phyloP scores from a whole-genome alignment of 1,140 invertebrate genomes.

The Hycleus cichorii region DNA sequence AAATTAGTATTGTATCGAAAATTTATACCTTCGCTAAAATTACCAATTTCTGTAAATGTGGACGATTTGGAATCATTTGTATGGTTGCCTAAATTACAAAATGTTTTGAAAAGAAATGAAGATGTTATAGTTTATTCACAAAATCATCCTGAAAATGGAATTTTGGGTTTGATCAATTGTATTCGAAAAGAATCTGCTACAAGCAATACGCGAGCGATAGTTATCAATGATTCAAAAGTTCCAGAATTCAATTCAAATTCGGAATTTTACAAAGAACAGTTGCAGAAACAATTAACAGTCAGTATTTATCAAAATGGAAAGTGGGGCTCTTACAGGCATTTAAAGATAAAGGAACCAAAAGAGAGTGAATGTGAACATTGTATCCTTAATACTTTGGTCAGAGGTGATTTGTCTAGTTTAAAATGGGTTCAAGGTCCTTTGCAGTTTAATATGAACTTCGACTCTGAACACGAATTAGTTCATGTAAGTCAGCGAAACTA shows the following conservation, averaged over 20 bases:
- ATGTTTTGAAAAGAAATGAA: conserved; percentile 46
- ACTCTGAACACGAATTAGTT: too few relatives aligned
- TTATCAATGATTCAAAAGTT: conserved; percentile 75
- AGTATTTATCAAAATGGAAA: conserved; percentile 56
- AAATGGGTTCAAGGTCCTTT: too few relatives aligned
- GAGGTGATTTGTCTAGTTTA: too few relatives aligned
- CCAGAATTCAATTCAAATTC: conserved; percentile 64
- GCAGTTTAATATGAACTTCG: too few relatives aligned
- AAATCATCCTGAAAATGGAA: conserved; percentile 59
- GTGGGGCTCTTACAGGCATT: conserved; percentile 51
- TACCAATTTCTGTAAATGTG: too few relatives aligned
- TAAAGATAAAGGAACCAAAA: too few relatives aligned
- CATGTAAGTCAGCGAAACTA: conserved; percentile 29
- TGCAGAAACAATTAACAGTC: conserved; percentile 56
- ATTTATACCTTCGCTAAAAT: too few relatives aligned
- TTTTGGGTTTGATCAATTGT: conserved; percentile 76
- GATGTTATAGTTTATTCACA: conserved; percentile 52
- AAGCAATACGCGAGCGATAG: conserved; percentile 71
- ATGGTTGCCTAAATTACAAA: conserved; percentile 49
- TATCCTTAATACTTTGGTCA: too few relatives aligned
- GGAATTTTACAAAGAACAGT: conserved; percentile 68
- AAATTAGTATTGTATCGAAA: too few relatives aligned
- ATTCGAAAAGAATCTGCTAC: conserved; percentile 47
- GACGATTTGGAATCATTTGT: not conserved
- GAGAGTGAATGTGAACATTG: too few relatives aligned